These are phyloP conservation scores for Netelia melanura DNA, from an alignment of 2,888 invertebrate species.

Conservation along the genomic window DNA sequence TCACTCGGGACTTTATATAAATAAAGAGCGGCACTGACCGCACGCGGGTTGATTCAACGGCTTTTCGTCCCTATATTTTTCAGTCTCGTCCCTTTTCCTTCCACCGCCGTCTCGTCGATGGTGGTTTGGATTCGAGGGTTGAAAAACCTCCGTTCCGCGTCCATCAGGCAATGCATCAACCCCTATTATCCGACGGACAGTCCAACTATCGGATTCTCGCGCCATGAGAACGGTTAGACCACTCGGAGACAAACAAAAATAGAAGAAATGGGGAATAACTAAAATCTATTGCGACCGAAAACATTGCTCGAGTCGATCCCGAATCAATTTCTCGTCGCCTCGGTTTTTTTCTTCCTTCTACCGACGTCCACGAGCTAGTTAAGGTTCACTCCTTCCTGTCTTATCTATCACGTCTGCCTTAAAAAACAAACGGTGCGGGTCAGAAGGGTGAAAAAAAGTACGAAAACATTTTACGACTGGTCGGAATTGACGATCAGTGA, in stretches of 20 bases:
- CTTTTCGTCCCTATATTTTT: slow-evolving; percentile 21
- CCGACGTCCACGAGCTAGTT: not conserved
- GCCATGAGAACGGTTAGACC: not conserved
- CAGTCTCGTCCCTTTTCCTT: slow-evolving; percentile 12
- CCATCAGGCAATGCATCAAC: slow-evolving; percentile 82
- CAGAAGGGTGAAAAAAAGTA: not conserved
- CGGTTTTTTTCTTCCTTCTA: slow-evolving; percentile 13
- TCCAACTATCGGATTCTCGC: slow-evolving; percentile 77
- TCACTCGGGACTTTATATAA: slow-evolving; percentile 77
- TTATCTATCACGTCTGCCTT: not conserved
- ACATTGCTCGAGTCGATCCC: not conserved
- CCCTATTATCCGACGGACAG: slow-evolving; percentile 79
- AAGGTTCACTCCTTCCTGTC: not conserved
- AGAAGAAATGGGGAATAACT: slow-evolving; percentile 72
- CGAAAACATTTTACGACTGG: not conserved
- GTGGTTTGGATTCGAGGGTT: slow-evolving; percentile 50
- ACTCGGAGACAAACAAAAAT: slow-evolving; percentile 11
- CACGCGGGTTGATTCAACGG: slow-evolving; percentile 43
- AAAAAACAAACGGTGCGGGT: not conserved
- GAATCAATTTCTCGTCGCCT: slow-evolving; percentile 13
- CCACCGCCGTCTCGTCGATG: slow-evolving; percentile 3
- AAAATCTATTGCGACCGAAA: slow-evolving; percentile 78
- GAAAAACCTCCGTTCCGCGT: slow-evolving; percentile 71
- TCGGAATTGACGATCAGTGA: not conserved
- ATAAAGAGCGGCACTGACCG: slow-evolving; percentile 72